phyloP scores from a whole-genome alignment of 2,113 vertebrate genomes.

The Oreochromis spilurus region DNA sequence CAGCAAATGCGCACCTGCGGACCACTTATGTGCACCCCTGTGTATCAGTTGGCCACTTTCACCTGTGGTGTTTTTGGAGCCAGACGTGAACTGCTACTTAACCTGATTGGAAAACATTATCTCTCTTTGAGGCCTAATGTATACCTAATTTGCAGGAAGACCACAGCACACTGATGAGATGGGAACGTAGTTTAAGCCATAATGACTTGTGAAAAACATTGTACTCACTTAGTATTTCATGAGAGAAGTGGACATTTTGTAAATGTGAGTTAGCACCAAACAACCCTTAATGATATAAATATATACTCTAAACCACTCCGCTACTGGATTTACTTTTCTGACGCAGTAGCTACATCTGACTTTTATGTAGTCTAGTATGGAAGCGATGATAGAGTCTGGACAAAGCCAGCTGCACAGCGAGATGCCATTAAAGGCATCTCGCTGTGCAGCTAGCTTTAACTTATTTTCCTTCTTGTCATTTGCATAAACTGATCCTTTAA shows the following conservation, averaged over 20 bases:
- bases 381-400: background rate
- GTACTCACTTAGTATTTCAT: background rate
- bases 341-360: background rate
- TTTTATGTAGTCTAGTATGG: background rate
- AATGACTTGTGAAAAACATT: background rate
- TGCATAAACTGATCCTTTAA: background rate
- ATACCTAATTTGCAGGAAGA: background rate
- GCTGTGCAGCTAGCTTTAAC: background rate
- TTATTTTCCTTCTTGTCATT: background rate
- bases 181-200: background rate
- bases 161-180: background rate
- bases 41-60: background rate
- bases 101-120: background rate
- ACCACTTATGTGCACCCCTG: too few relatives aligned
- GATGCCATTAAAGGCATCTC: background rate
- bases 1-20: too few relatives aligned
- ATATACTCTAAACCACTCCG: background rate
- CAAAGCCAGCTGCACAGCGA: background rate
- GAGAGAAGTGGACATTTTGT: background rate
- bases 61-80: background rate
- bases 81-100: background rate
- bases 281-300: background rate
- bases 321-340: background rate
- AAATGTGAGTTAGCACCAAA: background rate
- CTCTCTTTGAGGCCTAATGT: background rate